Evolutionary conservation across 2,113 vertebrate species (phyloP).

Genomic region (Rhadina sibilatrix): DNA sequence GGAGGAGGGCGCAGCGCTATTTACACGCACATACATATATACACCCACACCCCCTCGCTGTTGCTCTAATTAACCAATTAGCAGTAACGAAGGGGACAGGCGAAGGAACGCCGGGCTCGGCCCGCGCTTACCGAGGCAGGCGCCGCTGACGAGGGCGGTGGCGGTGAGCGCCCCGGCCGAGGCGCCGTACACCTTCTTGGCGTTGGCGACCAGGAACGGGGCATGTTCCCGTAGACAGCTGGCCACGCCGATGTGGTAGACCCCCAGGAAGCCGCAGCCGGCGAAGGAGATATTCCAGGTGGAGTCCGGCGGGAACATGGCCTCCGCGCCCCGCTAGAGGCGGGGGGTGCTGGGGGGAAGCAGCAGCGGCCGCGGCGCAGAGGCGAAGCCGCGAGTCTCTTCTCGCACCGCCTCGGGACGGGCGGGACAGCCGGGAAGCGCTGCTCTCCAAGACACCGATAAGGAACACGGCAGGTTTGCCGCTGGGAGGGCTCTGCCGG

Average conservation of each 20-base stretch:
- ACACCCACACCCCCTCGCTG: background rate
- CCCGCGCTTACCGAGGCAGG: constrained; percentile 84
- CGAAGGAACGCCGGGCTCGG: background rate
- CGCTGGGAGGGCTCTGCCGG: rapidly evolving
- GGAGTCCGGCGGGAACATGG: constrained; percentile 88
- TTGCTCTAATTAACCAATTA: background rate
- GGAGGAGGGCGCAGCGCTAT: background rate
- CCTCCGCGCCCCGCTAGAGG: background rate
- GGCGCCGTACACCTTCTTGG: constrained; percentile 90
- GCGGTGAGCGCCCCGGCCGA: constrained; percentile 93
- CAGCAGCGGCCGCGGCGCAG: background rate
- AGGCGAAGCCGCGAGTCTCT: background rate
- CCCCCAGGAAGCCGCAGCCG: constrained; percentile 93
- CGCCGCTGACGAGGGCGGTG: constrained; percentile 85
- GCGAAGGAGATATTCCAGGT: constrained; percentile 97
- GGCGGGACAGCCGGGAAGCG: background rate
- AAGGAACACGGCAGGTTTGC: rapidly evolving
- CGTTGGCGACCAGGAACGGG: constrained; percentile 90
- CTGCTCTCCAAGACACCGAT: rapidly evolving
- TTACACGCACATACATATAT: rapidly evolving
- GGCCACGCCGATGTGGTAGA: constrained; percentile 95
- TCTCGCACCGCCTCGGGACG: background rate
- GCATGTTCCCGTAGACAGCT: constrained; percentile 91
- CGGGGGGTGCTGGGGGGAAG: background rate
- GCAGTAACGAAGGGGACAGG: background rate